These are phyloP conservation scores for Neodiprion fabricii DNA, from an alignment of 1,140 invertebrate species.

Conservation along the genomic window DNA sequence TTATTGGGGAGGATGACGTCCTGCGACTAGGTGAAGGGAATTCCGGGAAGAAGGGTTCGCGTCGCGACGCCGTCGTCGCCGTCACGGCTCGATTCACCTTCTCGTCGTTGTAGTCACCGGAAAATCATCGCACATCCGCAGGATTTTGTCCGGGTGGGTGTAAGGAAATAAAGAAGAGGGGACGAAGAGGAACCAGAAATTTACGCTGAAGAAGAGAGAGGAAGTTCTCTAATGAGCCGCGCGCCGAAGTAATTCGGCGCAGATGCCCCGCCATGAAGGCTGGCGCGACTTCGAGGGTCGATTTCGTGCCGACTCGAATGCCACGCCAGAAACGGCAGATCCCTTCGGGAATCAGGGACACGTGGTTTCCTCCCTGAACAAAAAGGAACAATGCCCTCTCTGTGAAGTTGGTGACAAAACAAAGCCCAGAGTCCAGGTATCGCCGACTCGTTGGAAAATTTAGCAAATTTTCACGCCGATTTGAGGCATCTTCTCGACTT, in stretches of 20 bases:
- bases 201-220: constrained; percentile 13
- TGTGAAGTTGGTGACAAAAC: neutral
- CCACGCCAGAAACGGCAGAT: constrained; percentile 33
- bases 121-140: neutral
- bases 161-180: neutral
- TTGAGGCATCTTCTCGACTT: neutral
- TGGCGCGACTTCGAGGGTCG: no score
- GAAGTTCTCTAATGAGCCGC: constrained; percentile 29
- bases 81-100: neutral
- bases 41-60: constrained; percentile 1
- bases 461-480: no score
- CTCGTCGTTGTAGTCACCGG: neutral
- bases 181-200: neutral
- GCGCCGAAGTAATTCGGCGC: constrained; percentile 25
- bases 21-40: neutral
- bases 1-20: no score
- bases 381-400: constrained; percentile 12
- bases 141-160: neutral
- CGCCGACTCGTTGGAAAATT: neutral
- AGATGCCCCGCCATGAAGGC: constrained; percentile 13
- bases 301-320: no score
- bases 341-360: neutral
- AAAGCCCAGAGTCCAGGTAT: neutral
- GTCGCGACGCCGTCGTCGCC: neutral
- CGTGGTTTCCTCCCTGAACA: constrained; percentile 32